These are phyloP conservation scores for Hyperopisus bebe DNA, from an alignment of 2,113 vertebrate genomes.

Conservation along the genomic window DNA sequence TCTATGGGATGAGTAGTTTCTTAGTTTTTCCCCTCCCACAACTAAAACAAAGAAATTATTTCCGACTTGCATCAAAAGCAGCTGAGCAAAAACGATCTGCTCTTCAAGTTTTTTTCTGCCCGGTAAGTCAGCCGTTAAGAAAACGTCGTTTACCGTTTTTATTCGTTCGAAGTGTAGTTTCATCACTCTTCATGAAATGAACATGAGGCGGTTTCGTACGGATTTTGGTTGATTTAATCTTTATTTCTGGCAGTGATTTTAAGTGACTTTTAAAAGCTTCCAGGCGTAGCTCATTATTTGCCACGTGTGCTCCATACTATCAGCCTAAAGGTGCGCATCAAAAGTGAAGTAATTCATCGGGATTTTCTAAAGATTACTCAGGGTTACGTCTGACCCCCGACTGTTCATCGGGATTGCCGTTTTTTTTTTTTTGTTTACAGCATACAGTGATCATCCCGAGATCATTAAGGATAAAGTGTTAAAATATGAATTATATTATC, in stretches of 20 bases:
- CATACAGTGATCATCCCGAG: background rate
- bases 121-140: background rate
- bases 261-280: background rate
- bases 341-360: background rate
- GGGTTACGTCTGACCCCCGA: background rate
- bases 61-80: background rate
- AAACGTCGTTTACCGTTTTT: background rate
- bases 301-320: background rate
- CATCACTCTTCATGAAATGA: background rate
- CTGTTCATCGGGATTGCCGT: background rate
- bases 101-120: background rate
- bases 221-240: background rate
- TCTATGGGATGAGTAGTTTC: background rate
- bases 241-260: background rate
- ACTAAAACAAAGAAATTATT: background rate
- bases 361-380: background rate
- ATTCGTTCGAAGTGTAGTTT: background rate
- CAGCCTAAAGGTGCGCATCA: background rate
- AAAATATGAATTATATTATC: background rate
- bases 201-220: background rate
- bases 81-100: background rate
- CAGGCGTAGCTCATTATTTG: background rate
- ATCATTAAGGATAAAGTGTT: background rate
- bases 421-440: background rate
- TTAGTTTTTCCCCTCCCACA: background rate